phyloP scores from a whole-genome alignment of 1,140 invertebrate species.

The Octopus sinensis region DNA sequence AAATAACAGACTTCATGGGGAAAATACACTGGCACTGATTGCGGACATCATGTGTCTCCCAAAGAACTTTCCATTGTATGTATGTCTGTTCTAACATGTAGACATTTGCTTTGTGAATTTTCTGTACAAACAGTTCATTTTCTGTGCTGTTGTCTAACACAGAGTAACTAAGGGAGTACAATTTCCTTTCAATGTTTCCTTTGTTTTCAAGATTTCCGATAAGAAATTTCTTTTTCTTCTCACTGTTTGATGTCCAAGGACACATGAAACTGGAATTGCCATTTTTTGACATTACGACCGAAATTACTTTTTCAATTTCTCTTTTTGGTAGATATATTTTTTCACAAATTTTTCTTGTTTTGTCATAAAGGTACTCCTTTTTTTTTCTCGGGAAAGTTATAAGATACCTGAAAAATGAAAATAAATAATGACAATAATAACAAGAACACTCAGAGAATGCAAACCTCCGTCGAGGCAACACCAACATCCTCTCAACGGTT shows the following conservation, averaged over 20 bases:
- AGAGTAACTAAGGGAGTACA: constrained; percentile 14
- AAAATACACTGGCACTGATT: constrained; percentile 18
- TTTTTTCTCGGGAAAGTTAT: too few relatives aligned
- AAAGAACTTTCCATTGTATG: constrained; percentile 35
- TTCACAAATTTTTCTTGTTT: too few relatives aligned
- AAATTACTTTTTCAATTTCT: neutral
- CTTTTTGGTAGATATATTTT: too few relatives aligned
- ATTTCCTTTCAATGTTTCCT: constrained; percentile 14
- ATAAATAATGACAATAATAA: too few relatives aligned
- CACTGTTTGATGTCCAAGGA: neutral
- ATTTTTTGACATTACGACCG: neutral
- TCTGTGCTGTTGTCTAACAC: neutral
- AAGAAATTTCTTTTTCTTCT: constrained; percentile 17
- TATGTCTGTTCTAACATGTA: constrained; percentile 32
- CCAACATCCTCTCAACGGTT: too few relatives aligned
- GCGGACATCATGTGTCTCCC: constrained; percentile 31
- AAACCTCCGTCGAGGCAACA: too few relatives aligned
- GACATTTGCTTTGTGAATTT: neutral
- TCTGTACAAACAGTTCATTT: neutral
- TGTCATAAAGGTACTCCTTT: too few relatives aligned
- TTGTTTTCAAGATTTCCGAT: constrained; percentile 21
- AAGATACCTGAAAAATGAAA: too few relatives aligned
- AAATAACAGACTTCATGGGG: constrained; percentile 34
- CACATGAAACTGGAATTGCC: neutral
- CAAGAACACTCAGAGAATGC: too few relatives aligned